Percentiles rank a stretch among this genome's conserved stretches.
Evolutionary conservation across 2,888 invertebrate genomes (phyloP).

Genomic region (Rhyacophila evoluta): DNA sequence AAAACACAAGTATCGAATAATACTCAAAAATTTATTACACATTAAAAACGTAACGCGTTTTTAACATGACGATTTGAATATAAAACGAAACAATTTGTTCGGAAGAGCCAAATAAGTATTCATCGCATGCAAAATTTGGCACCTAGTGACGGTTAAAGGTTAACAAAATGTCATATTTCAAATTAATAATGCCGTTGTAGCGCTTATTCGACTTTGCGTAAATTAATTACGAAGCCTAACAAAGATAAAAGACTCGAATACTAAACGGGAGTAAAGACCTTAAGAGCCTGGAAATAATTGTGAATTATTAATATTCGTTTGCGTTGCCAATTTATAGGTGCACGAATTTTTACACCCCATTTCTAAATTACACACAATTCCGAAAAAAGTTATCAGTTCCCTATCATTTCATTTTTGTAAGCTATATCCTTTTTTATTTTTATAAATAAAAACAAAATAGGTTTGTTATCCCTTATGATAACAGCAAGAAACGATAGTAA

Average conservation of each 20-base stretch:
- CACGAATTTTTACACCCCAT: background rate
- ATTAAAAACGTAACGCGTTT: background rate
- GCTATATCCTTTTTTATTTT: too few species aligned
- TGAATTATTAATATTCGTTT: conserved; percentile 26
- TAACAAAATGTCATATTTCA: conserved; percentile 17
- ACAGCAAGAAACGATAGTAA: too few species aligned
- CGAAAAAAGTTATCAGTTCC: too few species aligned
- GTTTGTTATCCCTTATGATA: too few species aligned
- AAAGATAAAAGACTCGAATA: conserved; percentile 19
- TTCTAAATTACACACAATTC: too few species aligned
- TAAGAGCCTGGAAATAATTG: background rate
- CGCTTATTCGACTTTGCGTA: conserved; percentile 21
- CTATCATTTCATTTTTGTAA: too few species aligned
- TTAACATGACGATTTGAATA: background rate
- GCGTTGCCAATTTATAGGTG: background rate
- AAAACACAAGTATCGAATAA: background rate
- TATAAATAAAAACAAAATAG: too few species aligned
- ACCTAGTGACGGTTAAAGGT: background rate
- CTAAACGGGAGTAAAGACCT: conserved; percentile 11
- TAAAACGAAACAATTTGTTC: background rate
- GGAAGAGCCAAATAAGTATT: background rate
- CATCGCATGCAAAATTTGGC: background rate
- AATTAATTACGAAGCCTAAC: conserved; percentile 21
- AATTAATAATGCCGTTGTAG: background rate
- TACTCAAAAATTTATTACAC: background rate